Evolutionary conservation across 1,140 invertebrate species (phyloP), one percentile per base, ranked within the genome.

Genomic region (Drosophila arawakana): DNA sequence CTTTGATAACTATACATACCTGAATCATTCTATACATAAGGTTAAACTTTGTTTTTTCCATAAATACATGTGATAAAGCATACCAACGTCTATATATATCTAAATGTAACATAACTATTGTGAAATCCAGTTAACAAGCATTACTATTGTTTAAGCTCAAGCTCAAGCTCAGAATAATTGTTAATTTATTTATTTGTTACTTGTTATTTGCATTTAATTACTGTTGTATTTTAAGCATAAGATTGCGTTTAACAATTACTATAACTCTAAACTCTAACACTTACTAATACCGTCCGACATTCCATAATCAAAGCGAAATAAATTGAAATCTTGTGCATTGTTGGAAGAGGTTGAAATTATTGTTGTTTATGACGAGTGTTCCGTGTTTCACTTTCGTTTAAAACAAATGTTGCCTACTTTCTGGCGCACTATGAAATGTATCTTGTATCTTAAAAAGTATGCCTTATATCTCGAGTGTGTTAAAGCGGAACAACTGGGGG

Each of bases 111-210:
- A 34, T 11, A 49, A 49, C 21, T 61, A 57, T 41, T 55, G 18
- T 43, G 68, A 39, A 70, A 25, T 50, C 44, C 39, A 68, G 70
- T 73, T 73, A 63, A 75, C 73, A 75, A 34, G 7, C 11, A 57
- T 18, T 41, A 57, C 49, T 5, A 49, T 57, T 5, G 10, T 43
- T 60, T 46, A 30, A 46, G 30, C 39, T 1, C 7, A 34, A 50
- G 3, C 41, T 10, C 30, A 21, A 21, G 18, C 10, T 13, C 35
- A 39, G 13, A 39, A 57, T 41, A 18, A 21, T 21, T 35, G 47
- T 54, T 13, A 34, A 54, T 41, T 37, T 15, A 54, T 41, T 41
- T 21, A 57, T 54, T 15, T 57, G 15, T 41, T 41, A 41, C 30
- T 57, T 57, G 37, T 57, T 41, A 57, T 57, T 41, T 41, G 54